These are phyloP conservation scores for Galago senegalensis DNA, from an alignment of 2,797 vertebrate species.

Conservation along the genomic window DNA sequence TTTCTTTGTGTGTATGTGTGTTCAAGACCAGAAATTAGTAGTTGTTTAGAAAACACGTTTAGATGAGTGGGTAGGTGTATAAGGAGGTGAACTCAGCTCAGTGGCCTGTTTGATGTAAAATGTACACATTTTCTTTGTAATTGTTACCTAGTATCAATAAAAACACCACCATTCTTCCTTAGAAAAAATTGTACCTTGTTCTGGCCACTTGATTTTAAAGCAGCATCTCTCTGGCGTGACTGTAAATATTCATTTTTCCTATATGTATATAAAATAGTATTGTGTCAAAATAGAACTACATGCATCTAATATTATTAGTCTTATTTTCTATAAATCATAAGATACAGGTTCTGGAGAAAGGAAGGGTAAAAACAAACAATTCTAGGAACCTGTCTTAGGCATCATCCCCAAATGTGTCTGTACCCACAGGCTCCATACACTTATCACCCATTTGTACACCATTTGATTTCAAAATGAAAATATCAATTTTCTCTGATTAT, in stretches of 20 bases:
- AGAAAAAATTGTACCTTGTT: neutral
- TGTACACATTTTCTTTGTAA: neutral
- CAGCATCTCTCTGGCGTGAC: neutral
- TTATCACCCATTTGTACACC: neutral
- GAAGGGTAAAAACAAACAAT: neutral
- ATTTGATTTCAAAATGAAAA: conserved; percentile 35
- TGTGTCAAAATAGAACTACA: neutral
- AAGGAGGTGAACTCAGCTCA: neutral
- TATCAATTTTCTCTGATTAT: neutral
- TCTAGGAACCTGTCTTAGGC: neutral
- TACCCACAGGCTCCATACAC: neutral
- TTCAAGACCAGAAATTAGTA: neutral
- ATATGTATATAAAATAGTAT: neutral
- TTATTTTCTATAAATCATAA: neutral
- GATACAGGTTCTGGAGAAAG: neutral
- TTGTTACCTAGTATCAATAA: neutral
- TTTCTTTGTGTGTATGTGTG: too few relatives aligned
- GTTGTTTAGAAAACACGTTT: conserved; percentile 25
- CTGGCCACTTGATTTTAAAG: neutral
- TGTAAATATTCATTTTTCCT: neutral
- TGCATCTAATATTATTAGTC: neutral
- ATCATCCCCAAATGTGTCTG: neutral
- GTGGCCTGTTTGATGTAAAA: neutral
- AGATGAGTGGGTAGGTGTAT: neutral
- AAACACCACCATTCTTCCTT: neutral